Base-by-base conservation (phyloP, 2,888 invertebrate species). In the Mycalesis mineus region DNA sequence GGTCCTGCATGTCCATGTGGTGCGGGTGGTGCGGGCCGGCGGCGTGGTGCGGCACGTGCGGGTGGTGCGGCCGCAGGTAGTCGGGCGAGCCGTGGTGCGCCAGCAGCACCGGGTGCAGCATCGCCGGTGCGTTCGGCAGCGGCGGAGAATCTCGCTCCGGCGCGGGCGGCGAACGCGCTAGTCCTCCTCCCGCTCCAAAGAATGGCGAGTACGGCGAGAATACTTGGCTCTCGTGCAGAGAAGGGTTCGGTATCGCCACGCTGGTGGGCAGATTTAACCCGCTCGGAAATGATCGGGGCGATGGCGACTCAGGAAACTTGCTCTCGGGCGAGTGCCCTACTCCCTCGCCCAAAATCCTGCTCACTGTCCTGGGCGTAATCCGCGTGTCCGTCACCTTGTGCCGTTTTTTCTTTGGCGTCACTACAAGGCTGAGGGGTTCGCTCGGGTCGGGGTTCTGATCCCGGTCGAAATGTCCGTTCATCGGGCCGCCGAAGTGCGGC, bases 301-400 rank as follows among this genome's bases (percentile, higher is more conserved):
- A 92, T 65, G 95, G 94, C 54, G 95, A 94, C 69, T 94, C 93
- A 70, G 91, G 80, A 78, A 91, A 84, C 74, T 86, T 87, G 72
- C 80, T 82, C 73, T 88, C 92, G 55, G 93, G 92, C 60, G 94
- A 93, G 70, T 94, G 93, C 55, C 93, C 93, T 71, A 93, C 92
- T 47, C 95, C 95, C 71, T 96, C 96, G 50, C 95, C 96, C 70
- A 97, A 86, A 67, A 97, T 94, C 66, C 97, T 92, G 80, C 96
- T 96, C 45, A 97, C 96, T 49, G 97, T 96, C 66, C 97, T 92
- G 17, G 97, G 97, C 33, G 97, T 97, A 68, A 97, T 96, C 69
- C 97, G 92, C 55, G 97, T 97, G 77, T 97, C 97, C 37, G 98
- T 98, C 73, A 98, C 96, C 95, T 98, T 98, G 78, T 98, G 98